Evolutionary conservation across 2,888 invertebrate genomes (phyloP).

Genomic region (Lucinisca nassula): DNA sequence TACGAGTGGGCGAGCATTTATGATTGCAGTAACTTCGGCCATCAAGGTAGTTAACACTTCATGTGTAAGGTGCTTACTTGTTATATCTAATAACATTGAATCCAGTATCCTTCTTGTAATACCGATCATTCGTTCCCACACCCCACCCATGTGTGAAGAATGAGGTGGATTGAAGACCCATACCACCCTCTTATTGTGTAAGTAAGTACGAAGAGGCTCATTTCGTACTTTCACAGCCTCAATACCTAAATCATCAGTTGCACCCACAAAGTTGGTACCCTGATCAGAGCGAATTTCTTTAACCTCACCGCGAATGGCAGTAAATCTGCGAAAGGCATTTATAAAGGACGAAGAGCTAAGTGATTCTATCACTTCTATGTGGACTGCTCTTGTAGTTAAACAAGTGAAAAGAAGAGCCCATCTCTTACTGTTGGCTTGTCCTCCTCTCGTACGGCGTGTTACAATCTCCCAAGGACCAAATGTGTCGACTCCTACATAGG

Average conservation of each 20-base stretch:
- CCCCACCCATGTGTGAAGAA: slow-evolving; percentile 39
- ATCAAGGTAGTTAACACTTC: slow-evolving; percentile 39
- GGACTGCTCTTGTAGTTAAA: slow-evolving; percentile 50
- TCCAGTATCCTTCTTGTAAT: slow-evolving; percentile 33
- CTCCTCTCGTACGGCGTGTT: slow-evolving; percentile 48
- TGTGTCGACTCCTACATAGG: slow-evolving; percentile 55
- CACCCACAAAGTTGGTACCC: slow-evolving; percentile 49
- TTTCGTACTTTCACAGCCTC: slow-evolving; percentile 5
- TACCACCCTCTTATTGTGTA: not conserved
- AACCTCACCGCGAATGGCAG: slow-evolving; percentile 33
- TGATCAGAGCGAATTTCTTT: slow-evolving; percentile 37
- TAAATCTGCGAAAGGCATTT: slow-evolving; percentile 54
- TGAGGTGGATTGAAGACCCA: slow-evolving; percentile 48
- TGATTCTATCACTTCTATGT: slow-evolving; percentile 62
- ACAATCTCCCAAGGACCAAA: slow-evolving; percentile 65
- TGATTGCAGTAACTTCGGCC: slow-evolving; percentile 39
- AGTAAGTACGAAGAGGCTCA: not conserved
- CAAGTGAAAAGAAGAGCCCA: slow-evolving; percentile 66
- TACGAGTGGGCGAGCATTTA: slow-evolving; percentile 32
- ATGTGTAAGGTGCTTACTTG: slow-evolving; percentile 14
- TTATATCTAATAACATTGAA: slow-evolving; percentile 25
- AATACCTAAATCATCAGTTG: slow-evolving; percentile 30
- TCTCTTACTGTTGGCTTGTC: slow-evolving; percentile 42
- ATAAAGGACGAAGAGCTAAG: slow-evolving; percentile 57
- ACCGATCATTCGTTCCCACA: slow-evolving; percentile 56